These are phyloP conservation scores for Anguilla marmorata DNA, from an alignment of 2,797 vertebrate genomes.

Conservation along the genomic window DNA sequence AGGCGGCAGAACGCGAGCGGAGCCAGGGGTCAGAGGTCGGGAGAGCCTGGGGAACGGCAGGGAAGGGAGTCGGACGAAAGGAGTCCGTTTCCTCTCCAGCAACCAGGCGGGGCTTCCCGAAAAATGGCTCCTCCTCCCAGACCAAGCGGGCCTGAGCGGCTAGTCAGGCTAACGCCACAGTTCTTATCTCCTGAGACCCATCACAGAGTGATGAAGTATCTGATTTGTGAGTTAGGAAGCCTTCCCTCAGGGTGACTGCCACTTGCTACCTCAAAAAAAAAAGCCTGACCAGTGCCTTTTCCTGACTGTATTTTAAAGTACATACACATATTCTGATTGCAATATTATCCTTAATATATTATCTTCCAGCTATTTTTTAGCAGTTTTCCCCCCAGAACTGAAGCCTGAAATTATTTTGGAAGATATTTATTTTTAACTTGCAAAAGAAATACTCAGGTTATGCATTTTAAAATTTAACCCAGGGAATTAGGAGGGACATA, in stretches of 20 bases:
- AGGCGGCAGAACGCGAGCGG: background rate
- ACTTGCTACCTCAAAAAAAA: background rate
- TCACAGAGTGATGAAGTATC: background rate
- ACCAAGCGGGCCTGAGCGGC: background rate
- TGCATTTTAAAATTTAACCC: background rate
- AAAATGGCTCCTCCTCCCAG: background rate
- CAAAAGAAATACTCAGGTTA: background rate
- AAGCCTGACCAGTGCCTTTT: background rate
- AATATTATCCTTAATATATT: too few species aligned
- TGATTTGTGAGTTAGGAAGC: too few species aligned
- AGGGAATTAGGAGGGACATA: background rate
- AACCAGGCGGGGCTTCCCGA: background rate
- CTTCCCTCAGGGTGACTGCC: too few species aligned
- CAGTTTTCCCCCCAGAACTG: background rate
- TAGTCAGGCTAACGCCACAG: background rate
- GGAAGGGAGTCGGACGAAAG: background rate
- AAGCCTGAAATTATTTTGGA: constrained; percentile 8
- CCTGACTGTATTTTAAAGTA: background rate
- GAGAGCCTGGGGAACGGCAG: background rate
- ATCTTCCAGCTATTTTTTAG: background rate
- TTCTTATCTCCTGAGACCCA: background rate
- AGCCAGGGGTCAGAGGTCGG: constrained; percentile 5
- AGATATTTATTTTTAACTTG: background rate
- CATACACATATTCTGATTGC: too few species aligned
- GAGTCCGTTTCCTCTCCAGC: background rate